phyloP scores from a whole-genome alignment of 2,888 invertebrate genomes.

The Danaus chrysippus region DNA sequence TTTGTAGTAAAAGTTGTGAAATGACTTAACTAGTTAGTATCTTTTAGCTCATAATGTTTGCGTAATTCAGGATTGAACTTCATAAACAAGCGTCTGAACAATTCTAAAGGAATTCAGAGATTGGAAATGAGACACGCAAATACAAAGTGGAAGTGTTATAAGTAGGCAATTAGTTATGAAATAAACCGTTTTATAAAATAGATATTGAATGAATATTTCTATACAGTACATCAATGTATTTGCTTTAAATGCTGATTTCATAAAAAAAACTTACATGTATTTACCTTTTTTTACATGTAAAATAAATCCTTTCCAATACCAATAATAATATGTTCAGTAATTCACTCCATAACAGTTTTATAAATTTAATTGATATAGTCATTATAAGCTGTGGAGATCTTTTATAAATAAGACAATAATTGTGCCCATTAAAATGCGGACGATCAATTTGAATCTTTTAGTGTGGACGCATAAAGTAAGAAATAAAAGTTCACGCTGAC shows the following conservation, averaged over 20 bases:
- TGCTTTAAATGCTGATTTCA: neutral
- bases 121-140: slow-evolving; percentile 19
- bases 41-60: slow-evolving; percentile 20
- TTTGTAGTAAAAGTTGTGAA: slow-evolving; percentile 3
- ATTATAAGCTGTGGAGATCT: too few relatives aligned
- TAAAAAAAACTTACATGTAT: slow-evolving; percentile 1
- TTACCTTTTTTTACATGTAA: slow-evolving; percentile 7
- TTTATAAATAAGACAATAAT: too few relatives aligned
- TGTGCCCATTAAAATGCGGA: neutral
- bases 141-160: slow-evolving; percentile 15
- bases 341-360: too few relatives aligned
- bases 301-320: too few relatives aligned
- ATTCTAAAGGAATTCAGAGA: slow-evolving; percentile 19
- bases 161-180: neutral
- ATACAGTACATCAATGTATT: too few relatives aligned
- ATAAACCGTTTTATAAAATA: slow-evolving; percentile 1
- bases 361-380: too few relatives aligned
- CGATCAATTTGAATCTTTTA: neutral
- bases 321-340: neutral
- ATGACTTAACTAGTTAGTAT: slow-evolving; percentile 5
- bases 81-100: slow-evolving; percentile 25
- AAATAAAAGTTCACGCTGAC: slow-evolving; percentile 55
- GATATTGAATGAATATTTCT: neutral
- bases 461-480: slow-evolving; percentile 48
- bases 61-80: slow-evolving; percentile 22